These are phyloP conservation scores for Leptoteleia sp. DNA, from an alignment of 1,140 invertebrate species.

Conservation along the genomic window DNA sequence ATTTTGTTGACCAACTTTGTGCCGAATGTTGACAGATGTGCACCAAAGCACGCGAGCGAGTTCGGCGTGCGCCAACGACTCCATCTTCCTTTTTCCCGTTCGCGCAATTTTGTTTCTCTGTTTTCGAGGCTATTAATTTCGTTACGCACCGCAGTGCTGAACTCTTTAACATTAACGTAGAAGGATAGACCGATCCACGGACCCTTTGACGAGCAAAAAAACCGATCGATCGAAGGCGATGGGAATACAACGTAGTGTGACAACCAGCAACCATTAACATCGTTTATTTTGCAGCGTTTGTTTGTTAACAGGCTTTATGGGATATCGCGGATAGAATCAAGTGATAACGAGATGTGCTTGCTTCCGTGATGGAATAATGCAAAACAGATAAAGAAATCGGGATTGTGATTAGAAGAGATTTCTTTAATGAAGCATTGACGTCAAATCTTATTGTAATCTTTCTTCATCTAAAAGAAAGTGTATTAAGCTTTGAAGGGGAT, in stretches of 20 bases:
- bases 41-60: conserved; percentile 48
- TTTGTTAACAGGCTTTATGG: background rate
- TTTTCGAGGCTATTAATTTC: conserved; percentile 37
- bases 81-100: conserved; percentile 15
- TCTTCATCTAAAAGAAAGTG: too few species aligned
- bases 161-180: conserved; percentile 37
- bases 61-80: conserved; percentile 48
- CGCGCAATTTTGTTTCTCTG: conserved; percentile 25
- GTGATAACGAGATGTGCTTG: background rate
- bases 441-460: too few species aligned
- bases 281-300: conserved; percentile 13
- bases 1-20: conserved; percentile 51
- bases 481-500: too few species aligned
- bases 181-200: conserved; percentile 43
- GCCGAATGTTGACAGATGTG: conserved; percentile 38
- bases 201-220: conserved; percentile 44
- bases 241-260: conserved; percentile 48
- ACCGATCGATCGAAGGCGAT: conserved; percentile 53
- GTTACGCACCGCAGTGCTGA: conserved; percentile 40
- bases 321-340: conserved; percentile 1
- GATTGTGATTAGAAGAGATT: background rate
- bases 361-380: background rate
- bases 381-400: background rate
- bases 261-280: conserved; percentile 32
- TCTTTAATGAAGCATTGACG: too few species aligned